These are phyloP conservation scores for Odontothrips loti DNA, from an alignment of 2,888 invertebrate genomes.

Conservation along the genomic window DNA sequence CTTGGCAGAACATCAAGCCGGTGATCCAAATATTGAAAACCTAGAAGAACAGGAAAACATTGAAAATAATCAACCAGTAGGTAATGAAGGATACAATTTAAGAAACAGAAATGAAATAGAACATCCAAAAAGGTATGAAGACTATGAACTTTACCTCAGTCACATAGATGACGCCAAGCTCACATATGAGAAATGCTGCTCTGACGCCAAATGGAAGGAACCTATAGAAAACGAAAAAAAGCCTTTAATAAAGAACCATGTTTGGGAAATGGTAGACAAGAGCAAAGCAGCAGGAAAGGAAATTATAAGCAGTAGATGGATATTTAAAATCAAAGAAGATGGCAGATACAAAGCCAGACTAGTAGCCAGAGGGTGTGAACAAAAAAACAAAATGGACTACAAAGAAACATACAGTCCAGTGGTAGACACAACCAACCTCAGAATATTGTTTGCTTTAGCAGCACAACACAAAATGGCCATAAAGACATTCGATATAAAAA, in stretches of 20 bases:
- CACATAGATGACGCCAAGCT: neutral
- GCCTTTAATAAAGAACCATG: conserved; percentile 37
- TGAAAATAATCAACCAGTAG: neutral
- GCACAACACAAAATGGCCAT: too few relatives aligned
- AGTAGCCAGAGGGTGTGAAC: too few relatives aligned
- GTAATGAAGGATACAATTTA: neutral
- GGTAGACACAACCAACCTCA: too few relatives aligned
- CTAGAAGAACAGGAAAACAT: too few relatives aligned
- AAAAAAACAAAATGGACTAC: too few relatives aligned
- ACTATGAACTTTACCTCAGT: neutral
- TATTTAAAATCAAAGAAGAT: conserved; percentile 38
- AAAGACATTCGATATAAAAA: too few relatives aligned
- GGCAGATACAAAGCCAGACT: too few relatives aligned
- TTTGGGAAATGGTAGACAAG: conserved; percentile 38
- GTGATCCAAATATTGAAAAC: too few relatives aligned
- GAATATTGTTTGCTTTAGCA: too few relatives aligned
- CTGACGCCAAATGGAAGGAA: conserved; percentile 34
- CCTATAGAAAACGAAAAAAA: conserved; percentile 39
- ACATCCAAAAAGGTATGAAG: too few relatives aligned
- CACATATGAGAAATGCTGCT: conserved; percentile 32
- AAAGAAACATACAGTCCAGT: too few relatives aligned
- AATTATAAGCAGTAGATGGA: conserved; percentile 40
- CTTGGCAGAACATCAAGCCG: too few relatives aligned
- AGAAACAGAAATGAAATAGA: neutral
- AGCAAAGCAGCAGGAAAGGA: conserved; percentile 30